Conservation (phyloP, 2,113 vertebrate genomes). For the Aphyosemion australe region DNA sequence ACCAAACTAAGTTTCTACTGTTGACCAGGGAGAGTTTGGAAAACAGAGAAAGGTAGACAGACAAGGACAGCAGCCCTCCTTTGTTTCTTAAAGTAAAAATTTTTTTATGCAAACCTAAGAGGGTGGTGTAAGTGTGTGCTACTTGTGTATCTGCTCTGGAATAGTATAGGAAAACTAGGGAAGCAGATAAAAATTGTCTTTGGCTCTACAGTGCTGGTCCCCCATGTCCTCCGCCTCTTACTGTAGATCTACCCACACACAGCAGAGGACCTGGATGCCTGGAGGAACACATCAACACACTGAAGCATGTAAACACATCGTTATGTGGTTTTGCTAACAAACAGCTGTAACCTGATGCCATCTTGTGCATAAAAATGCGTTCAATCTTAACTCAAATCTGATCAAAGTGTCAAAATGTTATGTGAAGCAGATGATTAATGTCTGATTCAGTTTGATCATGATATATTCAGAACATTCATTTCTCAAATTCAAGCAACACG, state of each 20-base stretch:
- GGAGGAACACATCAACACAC: conserved; percentile 73
- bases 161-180: conserved; percentile 37
- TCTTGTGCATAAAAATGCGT: conserved; percentile 8
- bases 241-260: conserved; percentile 73
- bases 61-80: conserved; percentile 70
- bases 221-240: conserved; percentile 63
- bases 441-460: conserved; percentile 13
- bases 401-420: conserved; percentile 18
- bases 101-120: conserved; percentile 18
- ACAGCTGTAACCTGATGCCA: conserved; percentile 27
- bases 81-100: conserved; percentile 30
- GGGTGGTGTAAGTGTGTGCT: conserved; percentile 39
- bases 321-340: conserved; percentile 46
- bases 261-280: conserved; percentile 67
- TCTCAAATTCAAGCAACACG: conserved; percentile 50
- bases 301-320: conserved; percentile 62
- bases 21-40: conserved; percentile 64
- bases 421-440: not conserved
- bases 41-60: conserved; percentile 59
- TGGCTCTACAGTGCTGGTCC: conserved; percentile 60
- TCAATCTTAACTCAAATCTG: conserved; percentile 18
- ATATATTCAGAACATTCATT: conserved; percentile 58
- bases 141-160: conserved; percentile 33
- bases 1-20: conserved; percentile 55
- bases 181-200: conserved; percentile 57